These are phyloP conservation scores for Choristoneura fumiferana DNA, from an alignment of 1,140 invertebrate species.

Conservation along the genomic window DNA sequence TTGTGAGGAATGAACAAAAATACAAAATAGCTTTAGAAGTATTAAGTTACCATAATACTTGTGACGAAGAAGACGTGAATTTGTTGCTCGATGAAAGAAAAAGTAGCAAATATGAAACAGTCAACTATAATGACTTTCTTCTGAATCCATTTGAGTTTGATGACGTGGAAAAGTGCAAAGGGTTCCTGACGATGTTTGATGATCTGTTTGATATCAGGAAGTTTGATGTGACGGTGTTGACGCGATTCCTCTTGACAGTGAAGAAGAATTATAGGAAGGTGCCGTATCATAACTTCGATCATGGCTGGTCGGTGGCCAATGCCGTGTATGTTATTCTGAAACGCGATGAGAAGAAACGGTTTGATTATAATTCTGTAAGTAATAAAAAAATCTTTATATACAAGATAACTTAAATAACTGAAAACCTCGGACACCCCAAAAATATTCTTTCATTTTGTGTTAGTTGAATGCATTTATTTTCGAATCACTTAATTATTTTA, in stretches of 20 bases:
- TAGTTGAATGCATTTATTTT: too few relatives aligned
- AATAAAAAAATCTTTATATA: conserved; percentile 8
- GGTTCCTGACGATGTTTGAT: conserved; percentile 88
- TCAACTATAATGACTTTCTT: conserved; percentile 81
- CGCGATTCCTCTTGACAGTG: conserved; percentile 88
- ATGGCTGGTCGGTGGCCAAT: conserved; percentile 92
- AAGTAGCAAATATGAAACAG: conserved; percentile 41
- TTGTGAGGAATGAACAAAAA: conserved; percentile 90
- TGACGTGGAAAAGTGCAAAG: conserved; percentile 84
- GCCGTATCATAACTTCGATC: conserved; percentile 92
- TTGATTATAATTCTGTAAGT: conserved; percentile 55
- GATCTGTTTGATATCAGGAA: conserved; percentile 84
- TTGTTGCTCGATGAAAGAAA: conserved; percentile 48
- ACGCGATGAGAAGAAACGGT: conserved; percentile 41
- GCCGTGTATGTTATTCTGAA: conserved; percentile 89
- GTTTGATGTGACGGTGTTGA: conserved; percentile 80
- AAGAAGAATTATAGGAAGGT: conserved; percentile 90
- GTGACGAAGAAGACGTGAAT: conserved; percentile 84
- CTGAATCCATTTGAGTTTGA: conserved; percentile 85
- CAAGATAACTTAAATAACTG: background rate
- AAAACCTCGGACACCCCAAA: too few relatives aligned
- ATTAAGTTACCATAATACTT: conserved; percentile 90
- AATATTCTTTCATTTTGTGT: too few relatives aligned
- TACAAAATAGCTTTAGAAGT: conserved; percentile 91
- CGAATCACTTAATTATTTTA: too few relatives aligned